These are phyloP conservation scores for Sula dactylatra DNA, from an alignment of 2,113 vertebrate genomes.

Conservation along the genomic window DNA sequence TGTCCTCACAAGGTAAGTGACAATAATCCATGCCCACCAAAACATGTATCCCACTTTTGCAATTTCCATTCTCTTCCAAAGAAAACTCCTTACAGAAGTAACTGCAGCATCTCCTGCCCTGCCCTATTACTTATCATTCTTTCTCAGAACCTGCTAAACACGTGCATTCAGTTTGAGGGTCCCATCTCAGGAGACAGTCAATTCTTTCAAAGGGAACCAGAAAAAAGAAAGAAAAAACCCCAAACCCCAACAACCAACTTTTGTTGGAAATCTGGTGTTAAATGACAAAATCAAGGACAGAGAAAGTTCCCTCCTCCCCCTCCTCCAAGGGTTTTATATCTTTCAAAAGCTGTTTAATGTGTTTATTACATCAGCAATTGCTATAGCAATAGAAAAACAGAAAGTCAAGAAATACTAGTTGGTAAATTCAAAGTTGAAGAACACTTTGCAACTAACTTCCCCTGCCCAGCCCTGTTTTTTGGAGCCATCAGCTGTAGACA, in stretches of 20 bases:
- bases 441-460: background rate
- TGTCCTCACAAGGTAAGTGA: background rate
- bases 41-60: background rate
- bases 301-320: background rate
- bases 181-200: background rate
- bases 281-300: background rate
- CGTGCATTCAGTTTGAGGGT: background rate
- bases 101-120: background rate
- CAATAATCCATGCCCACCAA: background rate
- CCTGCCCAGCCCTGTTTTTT: background rate
- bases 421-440: background rate
- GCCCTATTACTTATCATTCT: background rate
- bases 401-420: background rate
- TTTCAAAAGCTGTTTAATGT: background rate
- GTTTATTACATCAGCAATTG: background rate
- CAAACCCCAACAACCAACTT: background rate
- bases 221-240: background rate
- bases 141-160: background rate
- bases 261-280: background rate
- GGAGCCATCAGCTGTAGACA: background rate
- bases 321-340: background rate
- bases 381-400: background rate
- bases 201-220: background rate
- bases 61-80: background rate
- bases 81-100: accelerated